Percentiles rank a stretch among this genome's conserved stretches.
Evolutionary conservation across 2,888 invertebrate genomes (phyloP).

Genomic region (Allolobophora icterica): DNA sequence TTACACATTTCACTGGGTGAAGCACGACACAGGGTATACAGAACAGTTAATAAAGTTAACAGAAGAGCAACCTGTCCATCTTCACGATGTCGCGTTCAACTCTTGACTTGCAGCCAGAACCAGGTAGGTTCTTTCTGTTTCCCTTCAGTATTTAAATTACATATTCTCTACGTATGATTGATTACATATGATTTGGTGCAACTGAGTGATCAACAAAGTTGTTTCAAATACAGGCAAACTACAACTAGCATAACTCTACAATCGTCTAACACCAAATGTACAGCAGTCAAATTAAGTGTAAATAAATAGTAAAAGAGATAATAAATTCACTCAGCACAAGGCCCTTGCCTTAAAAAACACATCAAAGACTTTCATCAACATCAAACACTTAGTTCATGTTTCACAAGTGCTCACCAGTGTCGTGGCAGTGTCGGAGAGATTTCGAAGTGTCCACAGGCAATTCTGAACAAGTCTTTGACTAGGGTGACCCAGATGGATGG

Average conservation of each 20-base stretch:
- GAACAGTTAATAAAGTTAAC: no score
- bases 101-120: not conserved
- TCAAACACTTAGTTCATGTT: not conserved
- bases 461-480: slow-evolving; percentile 94
- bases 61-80: not conserved
- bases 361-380: not conserved
- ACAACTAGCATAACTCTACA: not conserved
- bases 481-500: slow-evolving; percentile 91
- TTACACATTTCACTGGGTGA: not conserved
- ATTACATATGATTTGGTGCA: not conserved
- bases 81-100: not conserved
- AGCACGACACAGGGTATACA: not conserved
- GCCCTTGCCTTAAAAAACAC: not conserved
- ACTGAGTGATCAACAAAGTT: not conserved
- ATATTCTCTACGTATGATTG: no score
- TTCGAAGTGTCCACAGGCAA: slow-evolving; percentile 95
- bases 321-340: not conserved
- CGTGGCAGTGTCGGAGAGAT: slow-evolving; percentile 97
- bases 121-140: not conserved
- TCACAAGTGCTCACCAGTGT: slow-evolving; percentile 70
- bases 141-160: not conserved
- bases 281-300: not conserved
- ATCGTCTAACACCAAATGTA: not conserved
- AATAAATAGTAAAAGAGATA: not conserved
- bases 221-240: not conserved